Percentiles rank a stretch among this genome's conserved stretches.
Evolutionary conservation across 2,113 vertebrate species (phyloP).

Genomic region (Baryphthengus martii): DNA sequence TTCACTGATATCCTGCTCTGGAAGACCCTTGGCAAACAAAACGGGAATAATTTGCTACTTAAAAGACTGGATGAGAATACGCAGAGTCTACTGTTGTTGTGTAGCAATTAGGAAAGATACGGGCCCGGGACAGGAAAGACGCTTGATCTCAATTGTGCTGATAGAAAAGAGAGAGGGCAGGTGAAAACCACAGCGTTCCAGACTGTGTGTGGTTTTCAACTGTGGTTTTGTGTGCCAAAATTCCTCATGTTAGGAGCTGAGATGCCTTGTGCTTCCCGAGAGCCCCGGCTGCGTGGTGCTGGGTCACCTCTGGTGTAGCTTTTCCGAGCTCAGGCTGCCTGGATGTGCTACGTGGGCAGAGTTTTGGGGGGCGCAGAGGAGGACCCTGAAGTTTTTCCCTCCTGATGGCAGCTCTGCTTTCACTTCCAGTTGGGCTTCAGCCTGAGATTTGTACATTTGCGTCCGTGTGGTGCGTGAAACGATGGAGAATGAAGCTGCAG

Average conservation of each 20-base stretch:
- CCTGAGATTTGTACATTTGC: neutral
- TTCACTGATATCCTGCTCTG: neutral
- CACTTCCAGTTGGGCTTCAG: neutral
- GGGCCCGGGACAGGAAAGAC: too few species aligned
- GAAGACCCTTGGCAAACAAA: too few species aligned
- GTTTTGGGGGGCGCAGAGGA: neutral
- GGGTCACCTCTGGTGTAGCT: neutral
- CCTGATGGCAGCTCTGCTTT: neutral
- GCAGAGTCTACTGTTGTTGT: neutral
- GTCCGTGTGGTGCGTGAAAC: neutral
- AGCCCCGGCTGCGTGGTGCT: fast-evolving
- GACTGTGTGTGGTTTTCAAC: neutral
- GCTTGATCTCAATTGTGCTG: fast-evolving
- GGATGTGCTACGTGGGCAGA: neutral
- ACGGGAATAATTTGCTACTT: neutral
- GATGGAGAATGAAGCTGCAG: neutral
- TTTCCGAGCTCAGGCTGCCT: neutral
- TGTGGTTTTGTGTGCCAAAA: neutral
- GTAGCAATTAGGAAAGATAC: neutral
- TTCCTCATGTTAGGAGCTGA: fast-evolving
- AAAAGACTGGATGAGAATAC: neutral
- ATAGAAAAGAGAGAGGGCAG: neutral
- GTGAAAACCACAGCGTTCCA: neutral
- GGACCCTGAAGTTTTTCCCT: neutral
- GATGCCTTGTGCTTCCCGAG: neutral